Evolutionary conservation across 2,113 vertebrate genomes (phyloP), one percentile per base, ranked within the genome.

Genomic region (Dolichallabes microphthalmus): DNA sequence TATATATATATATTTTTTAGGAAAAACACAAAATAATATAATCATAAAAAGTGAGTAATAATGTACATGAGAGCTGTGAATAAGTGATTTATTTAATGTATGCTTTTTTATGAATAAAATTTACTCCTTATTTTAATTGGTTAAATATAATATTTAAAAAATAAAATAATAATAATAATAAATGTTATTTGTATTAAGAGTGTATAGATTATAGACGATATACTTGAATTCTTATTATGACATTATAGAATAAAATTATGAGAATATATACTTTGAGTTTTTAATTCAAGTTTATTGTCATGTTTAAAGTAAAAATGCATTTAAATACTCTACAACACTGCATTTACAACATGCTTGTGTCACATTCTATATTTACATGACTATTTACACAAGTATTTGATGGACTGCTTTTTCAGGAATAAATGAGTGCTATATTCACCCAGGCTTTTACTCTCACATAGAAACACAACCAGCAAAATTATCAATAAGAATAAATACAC

Each of bases 311-410:
- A 90, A 91, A 92, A 86, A 92, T 87, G 87, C 91, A 92, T 92
- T 95, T 95, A 95, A 95, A 96, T 95, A 95, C 88, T 94, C 91
- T 91, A 89, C 90, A 93, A 45, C 77, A 88, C 92, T 91, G 89
- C 76, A 93, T 89, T 88, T 69, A 89, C 85, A 91, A 92, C 92
- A 94, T 93, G 93, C 93, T 90, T 74, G 82, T 89, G 89, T 92
- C 86, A 86, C 89, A 89, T 90, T 79, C 83, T 91, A 92, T 92
- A 89, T 91, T 91, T 87, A 92, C 91, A 87, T 79, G 0, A 66
- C 79, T 63, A 86, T 86, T 82, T 78, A 80, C 84, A 87, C 52
- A 79, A 63, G 61, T 50, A 58, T 64, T 69, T 45, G 58, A 69
- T 77, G 22, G 78, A 35, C 66, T 83, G 52, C 7, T 19, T 53